Evolutionary conservation across 2,113 vertebrate genomes (phyloP).

Genomic region (Grammomys surdaster): DNA sequence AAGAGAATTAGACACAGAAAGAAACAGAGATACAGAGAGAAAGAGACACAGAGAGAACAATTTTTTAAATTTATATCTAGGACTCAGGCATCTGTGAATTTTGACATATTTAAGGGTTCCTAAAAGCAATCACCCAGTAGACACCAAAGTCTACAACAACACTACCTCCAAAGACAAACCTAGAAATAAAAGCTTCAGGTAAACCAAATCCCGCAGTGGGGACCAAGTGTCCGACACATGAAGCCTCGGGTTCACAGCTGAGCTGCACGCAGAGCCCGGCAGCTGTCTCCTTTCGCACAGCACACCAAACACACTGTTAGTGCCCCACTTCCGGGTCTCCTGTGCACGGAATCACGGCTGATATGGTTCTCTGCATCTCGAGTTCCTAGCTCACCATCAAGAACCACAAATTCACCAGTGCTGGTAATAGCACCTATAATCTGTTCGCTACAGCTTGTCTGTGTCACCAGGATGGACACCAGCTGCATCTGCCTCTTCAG

Average conservation of each 20-base stretch:
- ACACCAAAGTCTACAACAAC: background rate
- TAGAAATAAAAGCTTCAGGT: background rate
- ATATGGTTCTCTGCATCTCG: background rate
- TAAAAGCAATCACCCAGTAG: background rate
- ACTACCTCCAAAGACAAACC: background rate
- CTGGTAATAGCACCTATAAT: background rate
- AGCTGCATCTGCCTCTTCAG: background rate
- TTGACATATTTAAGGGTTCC: background rate
- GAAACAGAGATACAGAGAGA: background rate
- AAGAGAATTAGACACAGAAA: no score
- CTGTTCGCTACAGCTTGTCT: background rate
- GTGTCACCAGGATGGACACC: background rate
- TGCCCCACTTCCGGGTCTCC: background rate
- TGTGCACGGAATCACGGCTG: background rate
- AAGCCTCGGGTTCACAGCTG: background rate
- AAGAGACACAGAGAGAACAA: background rate
- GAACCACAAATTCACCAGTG: background rate
- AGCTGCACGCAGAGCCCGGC: no score
- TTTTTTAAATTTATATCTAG: background rate
- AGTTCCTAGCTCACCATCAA: background rate
- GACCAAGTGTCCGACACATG: background rate
- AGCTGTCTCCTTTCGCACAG: background rate
- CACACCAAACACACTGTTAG: no score
- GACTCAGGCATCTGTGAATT: background rate
- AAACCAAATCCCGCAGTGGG: background rate